phyloP scores from a whole-genome alignment of 92 coral and sea anemone species.

The Siderastrea siderea region DNA sequence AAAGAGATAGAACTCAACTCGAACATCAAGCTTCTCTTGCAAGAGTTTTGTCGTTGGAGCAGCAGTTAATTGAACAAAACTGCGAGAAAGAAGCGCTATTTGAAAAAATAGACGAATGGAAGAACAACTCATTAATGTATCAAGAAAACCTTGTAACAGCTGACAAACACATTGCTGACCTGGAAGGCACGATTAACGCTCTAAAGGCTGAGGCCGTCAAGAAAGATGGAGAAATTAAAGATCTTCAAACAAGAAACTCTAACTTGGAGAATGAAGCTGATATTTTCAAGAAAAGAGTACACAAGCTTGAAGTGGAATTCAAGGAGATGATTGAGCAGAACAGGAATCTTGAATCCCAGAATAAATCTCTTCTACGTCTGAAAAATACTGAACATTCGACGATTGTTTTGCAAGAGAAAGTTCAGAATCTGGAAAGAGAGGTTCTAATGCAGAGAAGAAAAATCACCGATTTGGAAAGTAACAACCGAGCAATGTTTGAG shows the following conservation, averaged over 20 bases:
- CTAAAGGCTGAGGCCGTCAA: slow-evolving; percentile 63
- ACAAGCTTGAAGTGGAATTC: slow-evolving; percentile 56
- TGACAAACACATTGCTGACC: slow-evolving; percentile 64
- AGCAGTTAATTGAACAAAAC: slow-evolving; percentile 70
- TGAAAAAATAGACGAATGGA: slow-evolving; percentile 77
- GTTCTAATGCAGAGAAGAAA: slow-evolving; percentile 51
- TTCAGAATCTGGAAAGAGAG: slow-evolving; percentile 64
- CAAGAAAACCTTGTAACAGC: slow-evolving; percentile 51
- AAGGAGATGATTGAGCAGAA: slow-evolving; percentile 43
- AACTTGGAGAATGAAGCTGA: slow-evolving; percentile 66
- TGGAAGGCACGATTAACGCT: slow-evolving; percentile 57
- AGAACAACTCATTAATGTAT: slow-evolving; percentile 58
- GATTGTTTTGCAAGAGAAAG: slow-evolving; percentile 48
- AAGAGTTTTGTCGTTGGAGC: slow-evolving; percentile 71
- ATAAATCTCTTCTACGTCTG: slow-evolving; percentile 36
- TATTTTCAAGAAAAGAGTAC: slow-evolving; percentile 11
- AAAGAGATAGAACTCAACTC: slow-evolving; percentile 70
- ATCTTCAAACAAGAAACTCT: slow-evolving; percentile 44
- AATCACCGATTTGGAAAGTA: slow-evolving; percentile 62
- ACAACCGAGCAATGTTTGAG: slow-evolving; percentile 60
- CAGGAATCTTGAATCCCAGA: slow-evolving; percentile 34
- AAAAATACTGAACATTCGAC: slow-evolving; percentile 22
- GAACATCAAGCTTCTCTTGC: slow-evolving; percentile 65
- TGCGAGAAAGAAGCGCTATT: slow-evolving; percentile 70
- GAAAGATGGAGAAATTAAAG: slow-evolving; percentile 70